Evolutionary conservation across 2,888 invertebrate species (phyloP).

Genomic region (Eumerus sabulonum): DNA sequence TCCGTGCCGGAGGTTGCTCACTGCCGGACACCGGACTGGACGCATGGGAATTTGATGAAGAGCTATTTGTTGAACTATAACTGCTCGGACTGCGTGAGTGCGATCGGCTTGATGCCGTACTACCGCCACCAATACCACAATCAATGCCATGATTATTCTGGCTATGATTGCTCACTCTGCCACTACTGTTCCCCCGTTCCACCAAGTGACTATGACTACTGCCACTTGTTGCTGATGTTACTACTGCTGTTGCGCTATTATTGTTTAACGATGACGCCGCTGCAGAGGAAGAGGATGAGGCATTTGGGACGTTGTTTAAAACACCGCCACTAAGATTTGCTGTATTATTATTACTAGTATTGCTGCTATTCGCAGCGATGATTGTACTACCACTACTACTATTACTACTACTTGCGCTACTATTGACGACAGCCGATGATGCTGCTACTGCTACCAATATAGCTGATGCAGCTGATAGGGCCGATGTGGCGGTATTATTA

Average conservation of each 20-base stretch:
- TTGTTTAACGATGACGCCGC: conserved; percentile 39
- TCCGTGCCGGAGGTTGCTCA: conserved; percentile 71
- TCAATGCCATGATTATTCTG: conserved; percentile 72
- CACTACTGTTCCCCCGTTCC: conserved; percentile 70
- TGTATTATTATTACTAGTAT: conserved; percentile 72
- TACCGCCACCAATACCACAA: conserved; percentile 75
- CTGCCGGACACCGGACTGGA: conserved; percentile 78
- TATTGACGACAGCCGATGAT: conserved; percentile 49
- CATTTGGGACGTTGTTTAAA: conserved; percentile 73
- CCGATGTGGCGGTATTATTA: conserved; percentile 66
- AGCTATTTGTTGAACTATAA: conserved; percentile 79
- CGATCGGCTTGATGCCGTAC: conserved; percentile 81
- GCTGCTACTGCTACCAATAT: conserved; percentile 72
- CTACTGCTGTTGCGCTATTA: conserved; percentile 64
- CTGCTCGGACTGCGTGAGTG: conserved; percentile 80
- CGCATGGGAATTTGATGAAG: conserved; percentile 78
- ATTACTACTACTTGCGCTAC: conserved; percentile 72
- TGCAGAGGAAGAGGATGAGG: conserved; percentile 53
- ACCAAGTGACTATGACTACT: conserved; percentile 71
- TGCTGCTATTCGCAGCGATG: conserved; percentile 70
- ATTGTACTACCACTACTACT: conserved; percentile 72
- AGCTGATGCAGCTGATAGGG: conserved; percentile 62
- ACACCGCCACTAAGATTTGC: conserved; percentile 72
- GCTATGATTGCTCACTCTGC: conserved; percentile 69
- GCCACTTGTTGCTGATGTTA: conserved; percentile 60